Base-by-base conservation (phyloP, 2,797 vertebrate species). In the Limosa lapponica region DNA sequence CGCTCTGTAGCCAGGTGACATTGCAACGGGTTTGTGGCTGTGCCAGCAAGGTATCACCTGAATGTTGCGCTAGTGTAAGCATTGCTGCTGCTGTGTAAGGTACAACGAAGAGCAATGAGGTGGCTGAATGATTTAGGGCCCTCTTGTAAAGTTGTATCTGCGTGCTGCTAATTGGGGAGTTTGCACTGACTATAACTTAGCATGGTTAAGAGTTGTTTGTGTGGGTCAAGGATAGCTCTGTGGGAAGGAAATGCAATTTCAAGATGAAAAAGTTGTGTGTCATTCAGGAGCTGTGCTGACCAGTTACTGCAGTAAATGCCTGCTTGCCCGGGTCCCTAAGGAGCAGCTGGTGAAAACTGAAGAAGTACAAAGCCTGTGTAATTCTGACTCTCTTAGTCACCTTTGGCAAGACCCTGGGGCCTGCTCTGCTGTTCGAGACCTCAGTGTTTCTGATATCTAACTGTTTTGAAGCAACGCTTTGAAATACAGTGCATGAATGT, bases 91-190 rank as follows among this genome's bases (percentile, higher is more conserved):
- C 84, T 13, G 8, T 11, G 6, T 9, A 7, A 16, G 61, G 18
- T 4, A 11, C 12, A 0, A 0, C 1, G 27, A 6, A 17, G 13
- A 30, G 48, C 48, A 52, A 55, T 8, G 10, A 52, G 30, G 6
- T 9, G 24, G 3, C 4, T 41, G 43, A 20, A 6, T 8, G 13
- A 6, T 32, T 72, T 54, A 2, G 25, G 7, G 14, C 6, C 27
- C 32, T 55, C 19, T 66, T 3, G 0, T 36, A 4, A 7, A 15
- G 13, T 28, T 49, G 3, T 1, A 87, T 16, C 27, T 1, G 0
- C 11, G 6, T 14, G 0, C 12, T 69, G 3, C 32, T 32, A 7
- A 2, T 1, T 16, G 18, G 5, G 39, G 62, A 48, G 4, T 2
- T 37, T 58, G 30, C 12, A 1, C 15, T 32, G 5, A 0, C 10